Conservation (phyloP, 2,888 invertebrate genomes). For the Acanthococcus lagerstroemiae region DNA sequence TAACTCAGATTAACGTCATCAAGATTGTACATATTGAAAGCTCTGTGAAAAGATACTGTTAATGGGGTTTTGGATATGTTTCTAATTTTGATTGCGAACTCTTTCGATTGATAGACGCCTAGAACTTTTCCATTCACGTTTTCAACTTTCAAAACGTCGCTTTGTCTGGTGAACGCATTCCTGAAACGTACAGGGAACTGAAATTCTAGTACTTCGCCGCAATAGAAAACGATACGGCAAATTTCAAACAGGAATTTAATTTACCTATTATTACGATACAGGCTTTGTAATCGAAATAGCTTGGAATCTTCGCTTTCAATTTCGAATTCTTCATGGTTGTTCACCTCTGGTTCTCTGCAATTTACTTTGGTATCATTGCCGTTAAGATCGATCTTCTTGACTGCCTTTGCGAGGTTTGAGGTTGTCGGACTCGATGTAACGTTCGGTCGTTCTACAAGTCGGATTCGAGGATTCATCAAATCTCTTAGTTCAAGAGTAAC, state of each 20-base stretch:
- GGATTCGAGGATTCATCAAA: background rate
- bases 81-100: background rate
- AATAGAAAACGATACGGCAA: no score
- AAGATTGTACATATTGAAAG: background rate
- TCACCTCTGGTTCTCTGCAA: no score
- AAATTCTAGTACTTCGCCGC: no score
- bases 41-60: background rate
- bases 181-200: no score
- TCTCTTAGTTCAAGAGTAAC: background rate
- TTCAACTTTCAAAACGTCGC: background rate
- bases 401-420: no score
- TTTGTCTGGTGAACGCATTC: background rate
- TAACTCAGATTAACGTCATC: background rate
- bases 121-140: background rate
- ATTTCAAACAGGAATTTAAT: no score
- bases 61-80: background rate
- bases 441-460: background rate
- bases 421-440: background rate
- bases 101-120: background rate
- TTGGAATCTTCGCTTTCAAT: no score
- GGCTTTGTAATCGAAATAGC: background rate
- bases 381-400: no score
- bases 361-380: no score
- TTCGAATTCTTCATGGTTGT: no score
- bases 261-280: background rate